These are phyloP conservation scores for Aptenodytes forsteri DNA, from an alignment of 2,113 vertebrate species.

Conservation along the genomic window DNA sequence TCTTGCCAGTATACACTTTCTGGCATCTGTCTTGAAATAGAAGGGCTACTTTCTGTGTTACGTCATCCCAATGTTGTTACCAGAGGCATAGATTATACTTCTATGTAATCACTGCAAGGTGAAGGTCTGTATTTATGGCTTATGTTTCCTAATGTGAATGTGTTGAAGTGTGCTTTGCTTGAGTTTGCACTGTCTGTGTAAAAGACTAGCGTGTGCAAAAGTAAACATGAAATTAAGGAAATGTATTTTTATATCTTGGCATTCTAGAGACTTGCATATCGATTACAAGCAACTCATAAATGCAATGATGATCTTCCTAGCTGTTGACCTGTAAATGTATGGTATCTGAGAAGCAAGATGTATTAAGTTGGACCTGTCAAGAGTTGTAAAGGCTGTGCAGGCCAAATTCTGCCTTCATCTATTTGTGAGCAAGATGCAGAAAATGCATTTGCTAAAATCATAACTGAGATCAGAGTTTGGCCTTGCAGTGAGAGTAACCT, in stretches of 20 bases:
- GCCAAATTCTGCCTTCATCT: background rate
- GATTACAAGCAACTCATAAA: background rate
- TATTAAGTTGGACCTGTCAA: background rate
- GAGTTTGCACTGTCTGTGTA: background rate
- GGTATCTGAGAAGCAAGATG: background rate
- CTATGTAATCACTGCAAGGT: background rate
- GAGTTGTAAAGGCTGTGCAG: background rate
- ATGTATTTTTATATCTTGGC: background rate
- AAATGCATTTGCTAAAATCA: background rate
- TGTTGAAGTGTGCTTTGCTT: background rate
- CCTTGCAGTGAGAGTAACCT: background rate
- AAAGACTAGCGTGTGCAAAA: background rate
- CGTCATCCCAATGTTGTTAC: accelerated
- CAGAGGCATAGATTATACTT: background rate
- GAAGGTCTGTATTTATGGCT: background rate
- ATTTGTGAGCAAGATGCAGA: background rate
- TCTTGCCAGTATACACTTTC: background rate
- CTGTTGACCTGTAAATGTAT: background rate
- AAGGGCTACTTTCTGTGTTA: background rate
- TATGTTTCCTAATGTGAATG: background rate
- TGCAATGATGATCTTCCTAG: background rate
- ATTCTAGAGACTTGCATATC: background rate
- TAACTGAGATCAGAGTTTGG: background rate
- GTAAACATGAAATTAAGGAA: background rate
- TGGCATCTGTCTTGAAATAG: background rate